Conservation (phyloP, 2,888 invertebrate genomes). For the Disparrhopalites patrizii region DNA sequence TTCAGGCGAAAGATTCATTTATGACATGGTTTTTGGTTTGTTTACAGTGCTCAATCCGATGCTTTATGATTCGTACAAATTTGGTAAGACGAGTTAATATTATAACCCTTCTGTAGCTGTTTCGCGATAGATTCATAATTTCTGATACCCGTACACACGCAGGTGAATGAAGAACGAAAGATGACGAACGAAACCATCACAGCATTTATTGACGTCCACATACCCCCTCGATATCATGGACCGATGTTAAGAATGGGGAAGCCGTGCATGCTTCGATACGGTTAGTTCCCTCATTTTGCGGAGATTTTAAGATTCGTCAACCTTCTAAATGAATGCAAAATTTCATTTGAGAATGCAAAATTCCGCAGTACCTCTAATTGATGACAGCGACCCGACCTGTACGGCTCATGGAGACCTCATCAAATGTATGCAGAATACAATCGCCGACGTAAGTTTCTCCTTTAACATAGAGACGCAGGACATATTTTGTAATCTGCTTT, state of each 20-base stretch:
- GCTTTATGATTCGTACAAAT: not conserved
- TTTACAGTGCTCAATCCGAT: not conserved
- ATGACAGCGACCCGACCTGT: not conserved
- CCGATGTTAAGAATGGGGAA: not conserved
- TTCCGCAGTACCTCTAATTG: not conserved
- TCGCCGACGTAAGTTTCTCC: not conserved
- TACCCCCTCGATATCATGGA: not conserved
- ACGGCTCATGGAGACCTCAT: not conserved
- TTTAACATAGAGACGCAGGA: too few relatives aligned
- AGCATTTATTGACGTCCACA: not conserved
- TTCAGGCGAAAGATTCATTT: too few relatives aligned
- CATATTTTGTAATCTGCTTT: too few relatives aligned
- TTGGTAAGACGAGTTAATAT: not conserved
- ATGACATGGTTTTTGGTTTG: not conserved
- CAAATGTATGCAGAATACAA: not conserved
- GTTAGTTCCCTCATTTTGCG: not conserved
- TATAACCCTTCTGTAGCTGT: too few relatives aligned
- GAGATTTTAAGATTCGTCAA: not conserved
- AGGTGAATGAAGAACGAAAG: not conserved
- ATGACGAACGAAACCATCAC: not conserved
- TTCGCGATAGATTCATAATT: not conserved
- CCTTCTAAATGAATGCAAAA: not conserved
- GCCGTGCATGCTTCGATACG: not conserved
- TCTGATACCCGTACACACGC: too few relatives aligned
- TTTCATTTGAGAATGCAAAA: not conserved